Evolutionary conservation across 1,140 invertebrate genomes (phyloP).

Genomic region (Pentalonia nigronervosa): DNA sequence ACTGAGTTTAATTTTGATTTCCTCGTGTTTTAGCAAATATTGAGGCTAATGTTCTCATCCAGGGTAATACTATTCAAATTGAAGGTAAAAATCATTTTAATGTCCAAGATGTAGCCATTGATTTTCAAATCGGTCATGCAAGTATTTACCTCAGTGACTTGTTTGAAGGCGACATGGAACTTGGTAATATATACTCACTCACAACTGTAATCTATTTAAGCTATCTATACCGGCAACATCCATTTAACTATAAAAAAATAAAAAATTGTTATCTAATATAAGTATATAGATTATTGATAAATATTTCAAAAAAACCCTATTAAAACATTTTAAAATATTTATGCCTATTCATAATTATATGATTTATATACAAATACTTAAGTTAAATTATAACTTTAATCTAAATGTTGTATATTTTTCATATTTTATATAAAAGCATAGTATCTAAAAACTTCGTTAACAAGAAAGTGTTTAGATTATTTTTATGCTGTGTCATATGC

Average conservation of each 20-base stretch:
- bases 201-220: neutral
- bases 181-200: constrained; percentile 59
- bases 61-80: constrained; percentile 67
- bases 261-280: neutral
- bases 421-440: neutral
- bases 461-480: neutral
- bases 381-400: neutral
- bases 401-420: neutral
- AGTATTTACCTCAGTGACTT: constrained; percentile 61
- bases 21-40: constrained; percentile 69
- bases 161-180: constrained; percentile 62
- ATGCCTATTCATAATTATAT: neutral
- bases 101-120: constrained; percentile 68
- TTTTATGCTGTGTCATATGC: neutral
- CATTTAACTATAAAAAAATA: neutral
- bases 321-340: neutral
- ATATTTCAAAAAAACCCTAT: neutral
- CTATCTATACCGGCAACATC: neutral
- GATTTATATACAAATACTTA: neutral
- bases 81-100: constrained; percentile 67
- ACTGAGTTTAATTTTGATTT: constrained; percentile 53
- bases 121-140: constrained; percentile 61
- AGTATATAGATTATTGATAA: neutral
- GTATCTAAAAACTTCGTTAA: neutral
- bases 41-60: constrained; percentile 68